Base-by-base conservation (phyloP, 1,140 invertebrate species). In the Bilobella aurantiaca region DNA sequence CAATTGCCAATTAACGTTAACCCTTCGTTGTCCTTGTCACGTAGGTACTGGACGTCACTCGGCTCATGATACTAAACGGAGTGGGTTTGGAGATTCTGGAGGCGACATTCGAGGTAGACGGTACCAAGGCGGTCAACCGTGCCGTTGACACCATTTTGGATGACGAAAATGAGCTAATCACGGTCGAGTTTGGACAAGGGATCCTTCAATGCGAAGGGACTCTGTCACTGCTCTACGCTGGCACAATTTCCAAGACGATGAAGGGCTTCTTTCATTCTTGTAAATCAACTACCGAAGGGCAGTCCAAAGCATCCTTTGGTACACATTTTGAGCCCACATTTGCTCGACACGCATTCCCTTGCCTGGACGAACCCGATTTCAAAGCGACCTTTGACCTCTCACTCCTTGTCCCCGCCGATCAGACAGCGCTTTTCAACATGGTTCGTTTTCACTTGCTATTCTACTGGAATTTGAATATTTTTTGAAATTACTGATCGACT, bases 371-470 rank as follows among this genome's bases (percentile, higher is more conserved):
- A 70, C 83, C 83, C 1, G 75, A 70, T 1, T 70, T 83, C 31
- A 85, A 85, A 70, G 81, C 83, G 0, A 80, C 75, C 21, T 85
- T 83, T 72, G 74, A 75, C 46, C 76, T 83, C n/a, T 77, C 76
- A 1, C 58, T 83, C 0, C 76, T 86, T 69, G 88, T 93, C 62
- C 89, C 90, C 2, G 78, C 81, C 61, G 82, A 86, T 73, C 80
- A 86, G 64, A 86, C 90, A 1, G 91, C 90, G 31, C 79, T 97
- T 25, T 97, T 93, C 12, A 98, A 98, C 76, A 97, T 97, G 93
- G 85, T 86, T 79, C 76, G 76, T 74, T 18, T 12, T 2, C 14
- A 27, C 28, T 30, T n/a, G n/a, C n/a, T 59, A 59, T 37, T 61
- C 25, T 61, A n/a, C 14, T 28, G n/a, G 5, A 34, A 30, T n/a